These are phyloP conservation scores for Tetragnatha versicolor DNA, from an alignment of 1,140 invertebrate genomes.

Conservation along the genomic window DNA sequence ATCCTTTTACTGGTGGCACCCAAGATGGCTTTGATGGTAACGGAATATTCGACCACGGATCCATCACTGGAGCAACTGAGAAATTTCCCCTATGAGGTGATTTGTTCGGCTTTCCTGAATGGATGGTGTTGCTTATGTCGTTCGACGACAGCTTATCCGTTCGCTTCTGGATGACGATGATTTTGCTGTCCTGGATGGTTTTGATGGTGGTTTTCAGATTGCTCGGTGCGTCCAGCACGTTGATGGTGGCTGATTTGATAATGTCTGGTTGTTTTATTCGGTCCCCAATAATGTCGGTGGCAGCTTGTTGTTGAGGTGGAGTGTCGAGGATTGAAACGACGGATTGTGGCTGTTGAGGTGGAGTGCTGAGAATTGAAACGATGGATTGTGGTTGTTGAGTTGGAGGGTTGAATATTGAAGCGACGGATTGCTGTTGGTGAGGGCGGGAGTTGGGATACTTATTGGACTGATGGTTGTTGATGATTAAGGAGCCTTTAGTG, in stretches of 20 bases:
- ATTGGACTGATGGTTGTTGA: constrained; percentile 38
- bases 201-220: constrained; percentile 34
- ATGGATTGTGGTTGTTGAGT: background rate
- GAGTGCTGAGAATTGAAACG: background rate
- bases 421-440: background rate
- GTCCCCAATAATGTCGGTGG: constrained; percentile 41
- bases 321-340: background rate
- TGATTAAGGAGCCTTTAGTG: background rate
- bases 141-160: background rate
- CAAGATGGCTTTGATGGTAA: constrained; percentile 45
- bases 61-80: constrained; percentile 39
- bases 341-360: background rate
- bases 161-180: constrained; percentile 36
- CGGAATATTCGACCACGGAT: constrained; percentile 50
- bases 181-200: constrained; percentile 36
- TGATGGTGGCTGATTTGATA: constrained; percentile 33
- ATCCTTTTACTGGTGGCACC: constrained; percentile 23
- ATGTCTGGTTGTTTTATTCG: constrained; percentile 31
- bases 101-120: background rate
- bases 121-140: background rate
- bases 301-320: background rate
- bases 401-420: background rate
- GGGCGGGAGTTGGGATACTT: background rate
- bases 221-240: constrained; percentile 16
- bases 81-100: constrained; percentile 14